Percentiles rank a stretch among this genome's conserved stretches.
Conservation (phyloP, 2,888 invertebrate species). For the Cataglyphis livida region DNA sequence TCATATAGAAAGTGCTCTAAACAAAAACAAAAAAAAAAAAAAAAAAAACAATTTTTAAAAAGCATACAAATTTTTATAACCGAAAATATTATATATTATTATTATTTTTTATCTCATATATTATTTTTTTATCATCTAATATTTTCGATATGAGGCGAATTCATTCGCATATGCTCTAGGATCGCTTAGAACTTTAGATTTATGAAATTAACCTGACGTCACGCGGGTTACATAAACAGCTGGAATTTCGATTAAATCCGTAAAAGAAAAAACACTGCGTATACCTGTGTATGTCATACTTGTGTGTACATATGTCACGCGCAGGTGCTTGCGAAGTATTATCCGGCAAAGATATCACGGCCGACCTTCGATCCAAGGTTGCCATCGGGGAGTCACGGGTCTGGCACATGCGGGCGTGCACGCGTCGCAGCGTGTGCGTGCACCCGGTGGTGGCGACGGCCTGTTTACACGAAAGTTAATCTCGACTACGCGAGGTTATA, state of each 20-base stretch:
- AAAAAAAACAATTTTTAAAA: conserved; percentile 3
- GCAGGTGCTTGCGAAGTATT: not conserved
- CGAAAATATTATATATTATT: not conserved
- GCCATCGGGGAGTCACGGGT: conserved; percentile 12
- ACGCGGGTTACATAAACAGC: not conserved
- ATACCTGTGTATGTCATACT: too few species aligned
- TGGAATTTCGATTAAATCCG: conserved; percentile 10
- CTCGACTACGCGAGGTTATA: conserved; percentile 63
- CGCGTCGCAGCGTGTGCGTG: conserved; percentile 52
- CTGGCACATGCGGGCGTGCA: not conserved
- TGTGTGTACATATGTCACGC: not conserved
- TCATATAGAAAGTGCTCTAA: not conserved
- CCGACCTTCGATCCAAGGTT: conserved; percentile 56
- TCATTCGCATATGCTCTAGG: not conserved
- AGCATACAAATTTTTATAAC: not conserved
- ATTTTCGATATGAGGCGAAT: not conserved
- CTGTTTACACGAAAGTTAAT: conserved; percentile 80
- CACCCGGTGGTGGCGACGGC: conserved; percentile 56
- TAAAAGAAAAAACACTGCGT: not conserved
- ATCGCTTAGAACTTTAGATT: not conserved
- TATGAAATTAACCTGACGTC: not conserved
- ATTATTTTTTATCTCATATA: not conserved
- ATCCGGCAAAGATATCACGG: conserved; percentile 39
- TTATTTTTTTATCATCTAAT: not conserved
- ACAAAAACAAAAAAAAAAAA: not conserved